Conservation (phyloP, 30 jellyfish, hydroid and myxozoan genomes). For the Aurelia sp. region DNA sequence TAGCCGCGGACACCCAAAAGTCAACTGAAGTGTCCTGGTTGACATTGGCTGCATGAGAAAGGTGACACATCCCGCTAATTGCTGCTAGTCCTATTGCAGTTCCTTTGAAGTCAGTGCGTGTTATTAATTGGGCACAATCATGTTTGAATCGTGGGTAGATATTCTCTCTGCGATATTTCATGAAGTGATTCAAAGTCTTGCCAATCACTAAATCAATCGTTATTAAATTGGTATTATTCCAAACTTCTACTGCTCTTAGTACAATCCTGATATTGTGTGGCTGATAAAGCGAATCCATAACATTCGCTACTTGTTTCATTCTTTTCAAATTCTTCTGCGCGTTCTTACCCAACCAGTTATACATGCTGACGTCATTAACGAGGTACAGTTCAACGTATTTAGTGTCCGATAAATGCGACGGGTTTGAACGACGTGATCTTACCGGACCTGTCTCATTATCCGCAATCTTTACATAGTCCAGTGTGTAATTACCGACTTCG, state of each 20-base stretch:
- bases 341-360: constrained; percentile 43
- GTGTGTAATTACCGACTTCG: background rate
- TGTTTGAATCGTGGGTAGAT: constrained; percentile 46
- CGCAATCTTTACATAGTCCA: constrained; percentile 9
- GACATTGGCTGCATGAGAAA: constrained; percentile 64
- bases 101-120: constrained; percentile 66
- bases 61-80: constrained; percentile 65
- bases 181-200: constrained; percentile 25
- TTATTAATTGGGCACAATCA: constrained; percentile 78
- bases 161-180: constrained; percentile 41
- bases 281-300: constrained; percentile 71
- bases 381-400: constrained; percentile 80
- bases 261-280: constrained; percentile 71
- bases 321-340: constrained; percentile 53
- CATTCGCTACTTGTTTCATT: constrained; percentile 60
- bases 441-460: background rate
- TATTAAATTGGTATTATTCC: constrained; percentile 61
- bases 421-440: background rate
- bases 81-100: constrained; percentile 90
- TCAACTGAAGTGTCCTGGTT: constrained; percentile 74
- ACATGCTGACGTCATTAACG: constrained; percentile 76
- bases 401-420: constrained; percentile 43
- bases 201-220: constrained; percentile 3
- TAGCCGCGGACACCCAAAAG: constrained; percentile 59
- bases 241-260: constrained; percentile 79